Base-by-base conservation (phyloP, 2,113 vertebrate genomes). In the Chaetops frenatus region DNA sequence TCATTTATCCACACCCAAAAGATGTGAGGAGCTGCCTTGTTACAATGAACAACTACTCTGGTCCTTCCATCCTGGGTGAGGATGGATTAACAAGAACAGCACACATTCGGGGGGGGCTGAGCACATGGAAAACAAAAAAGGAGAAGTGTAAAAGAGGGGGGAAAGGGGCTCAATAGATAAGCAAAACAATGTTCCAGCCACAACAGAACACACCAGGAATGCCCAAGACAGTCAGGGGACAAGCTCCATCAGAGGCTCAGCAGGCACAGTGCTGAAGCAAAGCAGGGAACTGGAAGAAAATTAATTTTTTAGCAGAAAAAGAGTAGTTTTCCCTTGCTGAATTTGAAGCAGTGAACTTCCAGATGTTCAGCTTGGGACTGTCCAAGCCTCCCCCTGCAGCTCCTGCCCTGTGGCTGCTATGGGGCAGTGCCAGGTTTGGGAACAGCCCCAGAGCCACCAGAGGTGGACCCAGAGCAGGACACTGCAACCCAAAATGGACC, bases 141-240 rank as follows among this genome's bases (percentile, higher is more conserved):
- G n/a, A 38, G 25, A 56, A 47, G 35, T 1, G 5, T 3, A 20
- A 70, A 79, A 91, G 18, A 44, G 14, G 12, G 12, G 12, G 9
- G 1, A 56, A 61, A 45, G 5, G 2, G 25, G 12, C 14, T 80
- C 19, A 24, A 12, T 6, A 36, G 31, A 54, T 5, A 51, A 67
- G 48, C 15, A 70, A 20, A 58, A 24, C 1, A 3, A 53, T 35
- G 9, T 61, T 81, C 27, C 45, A 79, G 20, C 47, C 42, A 8
- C 25, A 48, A 22, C 7, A 84, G n/a, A 42, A 31, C 36, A 48
- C 51, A 62, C 21, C 10, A 47, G 5, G 45, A 56, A 47, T 61
- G 66, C 27, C 27, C 51, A 33, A 35, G 38, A 17, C 15, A 45
- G 22, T 4, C 1, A 0, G 14, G 42, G 48, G 19, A 16, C 27